Evolutionary conservation across 2,113 vertebrate genomes (phyloP).

Genomic region (Coptodon rendalli): DNA sequence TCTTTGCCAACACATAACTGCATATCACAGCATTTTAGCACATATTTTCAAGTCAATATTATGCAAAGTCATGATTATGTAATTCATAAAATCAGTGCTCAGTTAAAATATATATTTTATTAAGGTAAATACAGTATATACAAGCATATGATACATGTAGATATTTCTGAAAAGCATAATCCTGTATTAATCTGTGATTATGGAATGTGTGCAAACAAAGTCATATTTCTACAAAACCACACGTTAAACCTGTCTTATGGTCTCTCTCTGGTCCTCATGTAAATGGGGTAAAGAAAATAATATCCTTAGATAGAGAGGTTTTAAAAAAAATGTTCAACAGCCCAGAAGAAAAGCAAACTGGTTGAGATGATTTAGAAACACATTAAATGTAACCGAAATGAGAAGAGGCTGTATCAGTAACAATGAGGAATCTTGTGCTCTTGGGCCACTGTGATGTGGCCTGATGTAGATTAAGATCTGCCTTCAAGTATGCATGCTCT

Average conservation of each 20-base stretch:
- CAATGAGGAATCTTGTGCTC: background rate
- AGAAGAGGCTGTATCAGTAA: background rate
- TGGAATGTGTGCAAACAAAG: background rate
- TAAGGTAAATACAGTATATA: background rate
- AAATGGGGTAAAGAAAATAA: background rate
- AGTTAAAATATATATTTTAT: background rate
- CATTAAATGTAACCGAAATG: accelerated
- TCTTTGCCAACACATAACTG: background rate
- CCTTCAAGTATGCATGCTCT: accelerated
- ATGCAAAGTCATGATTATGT: background rate
- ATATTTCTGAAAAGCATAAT: background rate
- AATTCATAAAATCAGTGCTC: background rate
- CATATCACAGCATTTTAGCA: accelerated
- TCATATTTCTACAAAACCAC: background rate
- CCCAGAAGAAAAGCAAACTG: background rate
- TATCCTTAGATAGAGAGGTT: background rate
- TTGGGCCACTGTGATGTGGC: background rate
- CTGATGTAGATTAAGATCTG: background rate
- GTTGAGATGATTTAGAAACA: background rate
- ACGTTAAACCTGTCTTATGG: background rate
- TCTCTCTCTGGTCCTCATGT: background rate
- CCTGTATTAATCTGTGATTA: background rate
- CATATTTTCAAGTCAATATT: background rate
- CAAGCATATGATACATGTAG: background rate
- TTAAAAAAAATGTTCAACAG: background rate